Evolutionary conservation across 2,888 invertebrate species (phyloP).

Genomic region (Melikaiella ostensackeni): DNA sequence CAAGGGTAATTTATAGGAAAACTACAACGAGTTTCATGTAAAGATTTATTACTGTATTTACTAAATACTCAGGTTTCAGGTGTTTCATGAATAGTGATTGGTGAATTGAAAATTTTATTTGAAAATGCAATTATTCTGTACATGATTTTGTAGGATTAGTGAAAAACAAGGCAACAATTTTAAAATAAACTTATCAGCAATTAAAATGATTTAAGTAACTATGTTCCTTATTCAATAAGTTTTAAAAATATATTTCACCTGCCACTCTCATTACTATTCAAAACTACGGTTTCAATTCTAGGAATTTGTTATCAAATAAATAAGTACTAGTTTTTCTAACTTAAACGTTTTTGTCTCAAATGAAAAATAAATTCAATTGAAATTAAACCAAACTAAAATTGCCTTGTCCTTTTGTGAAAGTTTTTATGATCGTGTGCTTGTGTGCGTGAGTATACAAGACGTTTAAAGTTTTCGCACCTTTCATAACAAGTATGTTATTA

Average conservation of each 20-base stretch:
- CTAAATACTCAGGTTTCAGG: neutral
- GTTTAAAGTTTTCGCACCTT: neutral
- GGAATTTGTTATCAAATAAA: neutral
- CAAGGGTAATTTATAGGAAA: no score
- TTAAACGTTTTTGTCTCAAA: neutral
- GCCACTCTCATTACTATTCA: neutral
- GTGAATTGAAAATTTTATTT: neutral
- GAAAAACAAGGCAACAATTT: neutral
- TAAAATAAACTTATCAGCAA: neutral
- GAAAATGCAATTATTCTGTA: no score
- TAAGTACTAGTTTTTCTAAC: neutral
- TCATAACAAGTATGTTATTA: neutral
- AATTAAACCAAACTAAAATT: neutral
- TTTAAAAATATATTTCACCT: neutral
- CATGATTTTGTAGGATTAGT: neutral
- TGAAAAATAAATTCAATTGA: neutral
- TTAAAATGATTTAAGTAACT: neutral
- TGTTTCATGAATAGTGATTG: neutral
- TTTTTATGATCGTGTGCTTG: neutral
- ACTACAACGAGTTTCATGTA: neutral
- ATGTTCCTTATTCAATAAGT: neutral
- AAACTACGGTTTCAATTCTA: neutral
- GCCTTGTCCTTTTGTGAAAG: neutral
- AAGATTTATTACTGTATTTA: slow-evolving; percentile 16
- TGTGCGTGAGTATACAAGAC: slow-evolving; percentile 12